Percentiles rank a stretch among this genome's conserved stretches.
phyloP scores from a whole-genome alignment of 2,113 vertebrate genomes.

The Apodemus sylvaticus region DNA sequence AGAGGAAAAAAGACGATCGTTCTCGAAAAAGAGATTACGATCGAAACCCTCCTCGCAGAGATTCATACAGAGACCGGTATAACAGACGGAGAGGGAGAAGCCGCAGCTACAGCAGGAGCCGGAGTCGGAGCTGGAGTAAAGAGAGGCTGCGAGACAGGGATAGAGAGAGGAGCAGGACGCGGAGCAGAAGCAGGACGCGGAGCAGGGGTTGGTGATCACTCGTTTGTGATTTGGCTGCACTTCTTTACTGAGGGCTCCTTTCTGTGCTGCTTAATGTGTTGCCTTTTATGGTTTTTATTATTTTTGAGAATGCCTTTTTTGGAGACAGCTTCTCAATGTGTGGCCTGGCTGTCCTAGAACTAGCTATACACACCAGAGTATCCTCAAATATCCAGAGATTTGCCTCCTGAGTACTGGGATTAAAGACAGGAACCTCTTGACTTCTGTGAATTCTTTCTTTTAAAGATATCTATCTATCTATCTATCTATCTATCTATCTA shows the following conservation, averaged over 20 bases:
- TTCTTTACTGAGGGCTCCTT: not conserved
- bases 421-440: not conserved
- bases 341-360: not conserved
- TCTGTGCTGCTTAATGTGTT: not conserved
- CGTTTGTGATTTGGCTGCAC: not conserved
- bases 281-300: not conserved
- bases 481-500: not conserved
- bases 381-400: not conserved
- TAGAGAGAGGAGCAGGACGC: slow-evolving; percentile 91
- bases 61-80: slow-evolving; percentile 96
- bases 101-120: slow-evolving; percentile 95
- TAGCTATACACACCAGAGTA: not conserved
- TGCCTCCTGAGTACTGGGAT: not conserved
- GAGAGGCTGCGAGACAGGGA: slow-evolving; percentile 93
- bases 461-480: not conserved
- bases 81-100: slow-evolving; percentile 95
- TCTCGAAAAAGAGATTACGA: slow-evolving; percentile 97
- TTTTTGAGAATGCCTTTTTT: not conserved
- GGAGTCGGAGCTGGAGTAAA: slow-evolving; percentile 97
- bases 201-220: slow-evolving; percentile 87
- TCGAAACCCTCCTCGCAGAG: slow-evolving; percentile 92
- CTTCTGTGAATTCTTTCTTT: not conserved
- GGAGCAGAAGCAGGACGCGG: slow-evolving; percentile 89
- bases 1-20: slow-evolving; percentile 97
- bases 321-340: not conserved